A percentile compares a stretch with the other conserved stretches of the same genome.
Evolutionary conservation across 2,113 vertebrate genomes (phyloP).

Genomic region (Thunnus thynnus): DNA sequence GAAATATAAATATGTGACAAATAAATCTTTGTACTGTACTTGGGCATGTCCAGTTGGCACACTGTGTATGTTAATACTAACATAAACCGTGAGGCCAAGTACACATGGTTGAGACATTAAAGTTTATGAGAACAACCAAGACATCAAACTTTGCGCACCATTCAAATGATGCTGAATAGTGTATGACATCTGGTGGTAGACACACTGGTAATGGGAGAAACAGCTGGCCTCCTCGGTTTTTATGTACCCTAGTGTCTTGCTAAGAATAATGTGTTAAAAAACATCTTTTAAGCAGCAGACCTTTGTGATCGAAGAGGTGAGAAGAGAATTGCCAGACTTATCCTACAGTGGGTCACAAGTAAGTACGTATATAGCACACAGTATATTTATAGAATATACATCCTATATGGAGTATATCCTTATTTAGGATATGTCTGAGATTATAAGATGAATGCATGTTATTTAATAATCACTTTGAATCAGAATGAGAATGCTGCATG

Average conservation of each 20-base stretch:
- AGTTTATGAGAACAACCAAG: not conserved
- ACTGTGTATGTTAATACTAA: too few species aligned
- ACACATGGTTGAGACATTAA: not conserved
- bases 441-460: not conserved
- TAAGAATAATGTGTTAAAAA: not conserved
- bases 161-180: not conserved
- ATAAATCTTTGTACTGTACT: too few species aligned
- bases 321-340: not conserved
- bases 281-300: not conserved
- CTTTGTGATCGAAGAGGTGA: not conserved
- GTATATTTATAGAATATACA: not conserved
- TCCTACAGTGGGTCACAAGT: not conserved
- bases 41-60: too few species aligned
- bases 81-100: not conserved
- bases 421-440: not conserved
- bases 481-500: not conserved
- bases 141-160: not conserved
- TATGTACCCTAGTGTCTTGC: not conserved
- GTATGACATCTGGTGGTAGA: not conserved
- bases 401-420: not conserved
- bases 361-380: not conserved
- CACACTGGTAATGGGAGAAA: not conserved
- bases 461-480: conserved; percentile 15
- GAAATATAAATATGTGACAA: too few species aligned
- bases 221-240: conserved; percentile 5